Conservation (phyloP, 92 coral and sea anemone species). For the Umimayanthus kanabou region DNA sequence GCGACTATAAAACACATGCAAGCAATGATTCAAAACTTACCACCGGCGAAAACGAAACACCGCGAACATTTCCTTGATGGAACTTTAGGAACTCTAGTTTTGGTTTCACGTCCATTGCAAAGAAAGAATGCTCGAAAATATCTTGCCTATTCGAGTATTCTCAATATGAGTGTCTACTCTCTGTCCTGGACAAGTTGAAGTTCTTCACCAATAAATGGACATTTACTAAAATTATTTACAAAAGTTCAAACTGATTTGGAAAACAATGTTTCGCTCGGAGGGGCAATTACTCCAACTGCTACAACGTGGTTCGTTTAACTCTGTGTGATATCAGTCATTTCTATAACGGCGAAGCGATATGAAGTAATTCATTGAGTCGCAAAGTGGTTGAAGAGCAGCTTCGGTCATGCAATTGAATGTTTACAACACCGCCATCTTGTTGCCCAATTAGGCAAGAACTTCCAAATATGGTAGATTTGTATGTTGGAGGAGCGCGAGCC, state of each 20-base stretch:
- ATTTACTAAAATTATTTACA: no score
- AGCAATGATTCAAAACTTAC: slow-evolving; percentile 45
- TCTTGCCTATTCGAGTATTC: neutral
- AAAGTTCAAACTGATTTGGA: neutral
- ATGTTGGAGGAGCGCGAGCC: no score
- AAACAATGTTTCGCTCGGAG: neutral
- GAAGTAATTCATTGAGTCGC: neutral
- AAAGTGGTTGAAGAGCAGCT: neutral
- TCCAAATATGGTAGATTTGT: neutral
- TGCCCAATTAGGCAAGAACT: neutral
- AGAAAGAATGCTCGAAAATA: neutral
- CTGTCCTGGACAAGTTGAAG: neutral
- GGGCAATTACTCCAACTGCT: neutral
- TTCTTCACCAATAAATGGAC: neutral
- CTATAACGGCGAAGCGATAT: neutral
- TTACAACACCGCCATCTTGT: slow-evolving; percentile 31
- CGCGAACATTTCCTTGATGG: slow-evolving; percentile 86
- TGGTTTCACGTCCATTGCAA: slow-evolving; percentile 65
- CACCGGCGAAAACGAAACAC: slow-evolving; percentile 88
- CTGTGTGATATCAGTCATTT: neutral
- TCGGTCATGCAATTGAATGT: slow-evolving; percentile 15
- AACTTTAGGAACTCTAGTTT: slow-evolving; percentile 77
- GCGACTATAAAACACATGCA: neutral
- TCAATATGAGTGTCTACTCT: no score
- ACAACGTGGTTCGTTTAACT: neutral